Evolutionary conservation across 2,888 invertebrate species (phyloP).

Genomic region (Nycteola revayana): DNA sequence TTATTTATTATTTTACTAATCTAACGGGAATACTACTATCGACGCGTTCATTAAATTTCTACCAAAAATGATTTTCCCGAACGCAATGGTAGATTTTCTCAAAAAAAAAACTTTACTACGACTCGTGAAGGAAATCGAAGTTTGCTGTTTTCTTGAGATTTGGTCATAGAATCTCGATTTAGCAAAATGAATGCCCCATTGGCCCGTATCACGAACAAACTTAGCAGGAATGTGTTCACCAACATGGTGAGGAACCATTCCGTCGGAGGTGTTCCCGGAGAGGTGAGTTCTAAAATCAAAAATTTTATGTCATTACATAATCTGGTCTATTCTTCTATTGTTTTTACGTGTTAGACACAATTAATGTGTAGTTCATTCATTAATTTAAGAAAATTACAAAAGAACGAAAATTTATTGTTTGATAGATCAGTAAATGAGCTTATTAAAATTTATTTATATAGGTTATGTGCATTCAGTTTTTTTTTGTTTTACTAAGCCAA

Average conservation of each 20-base stretch:
- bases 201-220: conserved; percentile 61
- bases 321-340: conserved; percentile 31
- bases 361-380: too few species aligned
- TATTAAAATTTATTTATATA: too few species aligned
- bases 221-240: conserved; percentile 70
- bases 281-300: conserved; percentile 61
- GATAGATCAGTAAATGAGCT: too few species aligned
- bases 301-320: conserved; percentile 63
- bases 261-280: conserved; percentile 71
- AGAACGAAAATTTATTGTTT: too few species aligned
- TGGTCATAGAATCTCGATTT: conserved; percentile 21
- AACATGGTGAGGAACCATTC: conserved; percentile 67
- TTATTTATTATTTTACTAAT: conserved; percentile 20
- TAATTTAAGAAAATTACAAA: too few species aligned
- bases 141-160: conserved; percentile 33
- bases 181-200: conserved; percentile 65
- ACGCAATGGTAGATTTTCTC: conserved; percentile 51
- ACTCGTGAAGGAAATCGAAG: conserved; percentile 33
- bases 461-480: too few species aligned
- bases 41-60: conserved; percentile 46
- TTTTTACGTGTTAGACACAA: too few species aligned
- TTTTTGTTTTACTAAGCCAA: too few species aligned
- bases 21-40: conserved; percentile 3
- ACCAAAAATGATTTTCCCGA: conserved; percentile 32
- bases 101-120: conserved; percentile 27